Evolutionary conservation across 2,888 invertebrate genomes (phyloP).

Genomic region (Pollenia griseotomentosa): DNA sequence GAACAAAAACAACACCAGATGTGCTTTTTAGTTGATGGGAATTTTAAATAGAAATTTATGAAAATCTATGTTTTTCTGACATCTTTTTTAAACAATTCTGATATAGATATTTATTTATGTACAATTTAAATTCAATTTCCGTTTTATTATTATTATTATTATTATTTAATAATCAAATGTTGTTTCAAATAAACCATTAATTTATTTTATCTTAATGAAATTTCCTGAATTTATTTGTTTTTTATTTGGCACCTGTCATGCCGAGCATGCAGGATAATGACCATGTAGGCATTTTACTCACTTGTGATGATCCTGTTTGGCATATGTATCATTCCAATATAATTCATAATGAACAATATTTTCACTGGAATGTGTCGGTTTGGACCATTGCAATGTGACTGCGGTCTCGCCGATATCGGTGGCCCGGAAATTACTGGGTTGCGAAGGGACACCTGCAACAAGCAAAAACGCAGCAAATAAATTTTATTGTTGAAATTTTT

Average conservation of each 20-base stretch:
- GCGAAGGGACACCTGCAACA: constrained; percentile 94
- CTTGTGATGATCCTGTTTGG: constrained; percentile 94
- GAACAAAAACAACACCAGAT: neutral
- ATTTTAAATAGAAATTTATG: too few relatives aligned
- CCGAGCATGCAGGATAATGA: constrained; percentile 7
- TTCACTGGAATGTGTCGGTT: constrained; percentile 95
- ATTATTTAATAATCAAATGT: constrained; percentile 24
- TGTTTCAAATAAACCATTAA: constrained; percentile 62
- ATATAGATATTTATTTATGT: neutral
- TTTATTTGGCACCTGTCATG: constrained; percentile 13
- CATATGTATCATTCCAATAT: constrained; percentile 98
- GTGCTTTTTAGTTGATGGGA: too few relatives aligned
- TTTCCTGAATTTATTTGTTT: constrained; percentile 62
- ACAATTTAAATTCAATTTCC: constrained; percentile 57
- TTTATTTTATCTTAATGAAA: constrained; percentile 65
- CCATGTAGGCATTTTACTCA: constrained; percentile 81
- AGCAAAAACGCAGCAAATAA: constrained; percentile 24
- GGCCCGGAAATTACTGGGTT: constrained; percentile 95
- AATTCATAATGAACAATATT: constrained; percentile 97
- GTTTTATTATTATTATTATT: neutral
- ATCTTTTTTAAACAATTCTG: neutral
- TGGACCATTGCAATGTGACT: constrained; percentile 95
- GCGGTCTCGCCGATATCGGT: constrained; percentile 95
- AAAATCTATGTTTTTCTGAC: too few relatives aligned
- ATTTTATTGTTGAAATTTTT: constrained; percentile 2